Base-by-base conservation (phyloP, 2,797 vertebrate species). In the Gymnoscopelus braueri region DNA sequence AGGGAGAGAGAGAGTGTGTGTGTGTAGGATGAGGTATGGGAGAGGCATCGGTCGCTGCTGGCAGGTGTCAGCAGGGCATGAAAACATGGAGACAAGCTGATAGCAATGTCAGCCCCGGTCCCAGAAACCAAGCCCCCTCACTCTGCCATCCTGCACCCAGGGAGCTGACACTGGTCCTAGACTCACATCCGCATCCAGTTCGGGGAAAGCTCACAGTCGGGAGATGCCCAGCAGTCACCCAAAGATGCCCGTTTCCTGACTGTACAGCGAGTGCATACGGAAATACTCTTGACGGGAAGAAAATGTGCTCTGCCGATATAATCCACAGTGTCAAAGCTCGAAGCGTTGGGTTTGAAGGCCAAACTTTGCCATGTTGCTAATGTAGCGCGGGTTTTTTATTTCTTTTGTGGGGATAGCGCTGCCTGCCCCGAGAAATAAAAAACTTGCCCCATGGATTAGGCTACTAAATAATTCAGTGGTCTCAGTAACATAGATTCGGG, bases 381-480 rank as follows among this genome's bases (percentile, higher is more conserved):
- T 56, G 63, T 70, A 48, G 47, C 65, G 65, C 54, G 44, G 61
- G 76, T 71, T 78, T 76, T 78, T 86, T 71, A 75, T 81, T 76
- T 76, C 77, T 44, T 44, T 44, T 44, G 9, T 44, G 7, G 39
- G 9, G 39, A 51, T 15, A n/a, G 78, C 85, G 74, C 78, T 65
- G 84, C 84, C 80, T 75, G 81, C 69, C 72, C 58, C 67, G 70
- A 81, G 70, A 68, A 80, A 75, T 64, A 68, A 70, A 81, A 84
- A 87, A 81, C 77, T 61, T 84, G 70, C 80, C 80, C 77, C 71
- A 83, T 80, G 78, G 80, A 88, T 89, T 79, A 77, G 74, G 65
- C 83, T 90, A 79, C 87, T 93, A 91, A 92, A 92, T 93, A 90
- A 93, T 94, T 93, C 89, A 93, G 71, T 68, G 59, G 74, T 67